Base-by-base conservation (phyloP, 2,797 vertebrate species). In the Sorex maritimensis region DNA sequence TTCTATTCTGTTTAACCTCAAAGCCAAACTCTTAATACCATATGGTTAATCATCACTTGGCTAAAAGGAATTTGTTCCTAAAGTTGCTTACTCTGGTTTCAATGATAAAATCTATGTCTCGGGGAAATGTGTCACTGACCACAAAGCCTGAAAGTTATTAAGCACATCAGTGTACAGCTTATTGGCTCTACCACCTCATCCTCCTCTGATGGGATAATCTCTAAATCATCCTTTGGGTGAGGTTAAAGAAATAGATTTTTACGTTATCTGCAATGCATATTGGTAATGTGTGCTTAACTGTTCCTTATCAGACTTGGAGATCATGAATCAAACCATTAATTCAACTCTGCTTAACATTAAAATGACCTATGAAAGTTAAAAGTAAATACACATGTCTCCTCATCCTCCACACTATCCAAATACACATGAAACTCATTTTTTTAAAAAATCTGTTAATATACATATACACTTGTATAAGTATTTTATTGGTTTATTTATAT, bases 1-100 rank as follows among this genome's bases (percentile, higher is more conserved):
- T 49, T 94, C 34, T 88, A 1, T 65, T 91, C 46, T 80, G 28
- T 84, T 19, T 95, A 78, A 92, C 88, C 61, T 71, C 69, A 82
- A 61, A 85, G 26, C 78, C 71, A 63, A 55, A 58, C 30, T 82
- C 41, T 89, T 91, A 78, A 44, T 21, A 46, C 65, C 81, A 79
- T 30, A 30, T 21, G 46, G 0, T 92, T 90, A 58, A 74, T 93
- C 38, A 93, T 75, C 44, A 4, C 73, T 86, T 71, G 69, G 52
- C 55, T 68, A 49, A 52, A 75, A 75, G 3, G 1, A 34, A 38
- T 46, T 82, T 68, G 49, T 67, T 74, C 69, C 52, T 92, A 38
- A 63, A 69, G 28, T 38, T 44, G 72, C 67, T 68, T 75, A 49
- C 65, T 93, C 49, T 68, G 46, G 58, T 90, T 95, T 91, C 17